Evolutionary conservation across 2,797 vertebrate species (phyloP).

Genomic region (Spinibarbus caldwelli): DNA sequence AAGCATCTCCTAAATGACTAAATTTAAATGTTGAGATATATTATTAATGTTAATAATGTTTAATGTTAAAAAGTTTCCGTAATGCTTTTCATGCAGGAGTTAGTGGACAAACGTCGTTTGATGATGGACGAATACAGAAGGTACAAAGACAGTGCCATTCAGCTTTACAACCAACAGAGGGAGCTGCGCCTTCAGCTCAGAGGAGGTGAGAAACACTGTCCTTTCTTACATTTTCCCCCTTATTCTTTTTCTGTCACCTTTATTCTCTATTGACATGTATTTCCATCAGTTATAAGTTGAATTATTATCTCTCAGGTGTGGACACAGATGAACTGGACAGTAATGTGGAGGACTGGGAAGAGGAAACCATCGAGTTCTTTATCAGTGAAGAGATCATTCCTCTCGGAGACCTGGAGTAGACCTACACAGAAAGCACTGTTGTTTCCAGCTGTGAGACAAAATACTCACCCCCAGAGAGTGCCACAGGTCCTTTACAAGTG

Average conservation of each 20-base stretch:
- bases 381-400: conserved; percentile 98
- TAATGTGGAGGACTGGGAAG: conserved; percentile 98
- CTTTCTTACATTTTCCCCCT: neutral
- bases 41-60: no score
- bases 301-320: conserved; percentile 78
- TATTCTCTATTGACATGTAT: neutral
- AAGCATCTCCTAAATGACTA: no score
- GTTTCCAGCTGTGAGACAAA: neutral
- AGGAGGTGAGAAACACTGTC: conserved; percentile 78
- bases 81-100: conserved; percentile 77
- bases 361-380: conserved; percentile 99
- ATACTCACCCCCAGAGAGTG: neutral
- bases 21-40: no score
- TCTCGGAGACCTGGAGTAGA: conserved; percentile 81
- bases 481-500: neutral
- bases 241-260: neutral
- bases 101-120: conserved; percentile 91
- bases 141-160: conserved; percentile 86
- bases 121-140: conserved; percentile 96
- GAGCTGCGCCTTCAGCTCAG: conserved; percentile 88
- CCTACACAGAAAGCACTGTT: neutral
- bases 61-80: neutral
- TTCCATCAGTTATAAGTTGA: neutral
- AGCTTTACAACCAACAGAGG: conserved; percentile 89
- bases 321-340: conserved; percentile 96